Evolutionary conservation across 92 coral and sea anemone species (phyloP).

Genomic region (Epizoanthus ramosus): DNA sequence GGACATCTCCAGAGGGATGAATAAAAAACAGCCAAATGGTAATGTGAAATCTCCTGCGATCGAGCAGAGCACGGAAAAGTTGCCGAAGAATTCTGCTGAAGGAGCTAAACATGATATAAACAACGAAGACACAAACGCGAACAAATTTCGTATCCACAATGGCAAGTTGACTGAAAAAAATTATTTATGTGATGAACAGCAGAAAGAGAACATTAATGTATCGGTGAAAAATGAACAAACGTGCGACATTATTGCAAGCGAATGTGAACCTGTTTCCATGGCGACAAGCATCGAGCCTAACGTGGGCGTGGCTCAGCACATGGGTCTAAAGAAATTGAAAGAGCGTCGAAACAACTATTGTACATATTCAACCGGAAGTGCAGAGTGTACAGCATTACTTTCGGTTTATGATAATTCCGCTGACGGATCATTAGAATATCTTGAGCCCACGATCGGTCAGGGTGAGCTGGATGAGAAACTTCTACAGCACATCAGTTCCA

Average conservation of each 20-base stretch:
- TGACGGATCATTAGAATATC: slow-evolving; percentile 1
- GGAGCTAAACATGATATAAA: background rate
- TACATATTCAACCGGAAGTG: slow-evolving; percentile 9
- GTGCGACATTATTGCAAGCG: background rate
- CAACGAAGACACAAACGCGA: background rate
- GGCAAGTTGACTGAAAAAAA: background rate
- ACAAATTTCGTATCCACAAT: background rate
- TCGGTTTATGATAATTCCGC: background rate
- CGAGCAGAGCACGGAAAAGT: background rate
- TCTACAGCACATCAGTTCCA: background rate
- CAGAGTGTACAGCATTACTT: slow-evolving; percentile 6
- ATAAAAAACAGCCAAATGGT: slow-evolving; percentile 1
- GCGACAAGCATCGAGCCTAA: background rate
- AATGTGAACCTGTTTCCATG: background rate
- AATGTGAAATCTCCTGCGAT: background rate
- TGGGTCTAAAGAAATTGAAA: background rate
- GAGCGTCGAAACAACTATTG: slow-evolving; percentile 1
- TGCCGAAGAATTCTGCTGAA: background rate
- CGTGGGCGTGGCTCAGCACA: background rate
- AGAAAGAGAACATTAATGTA: background rate
- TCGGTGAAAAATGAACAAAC: background rate
- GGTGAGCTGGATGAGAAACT: background rate
- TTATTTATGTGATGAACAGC: background rate
- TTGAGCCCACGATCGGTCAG: background rate
- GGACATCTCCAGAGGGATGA: background rate